These are phyloP conservation scores for Gymnoscopelus microlampas DNA, from an alignment of 2,797 vertebrate genomes.

Conservation along the genomic window DNA sequence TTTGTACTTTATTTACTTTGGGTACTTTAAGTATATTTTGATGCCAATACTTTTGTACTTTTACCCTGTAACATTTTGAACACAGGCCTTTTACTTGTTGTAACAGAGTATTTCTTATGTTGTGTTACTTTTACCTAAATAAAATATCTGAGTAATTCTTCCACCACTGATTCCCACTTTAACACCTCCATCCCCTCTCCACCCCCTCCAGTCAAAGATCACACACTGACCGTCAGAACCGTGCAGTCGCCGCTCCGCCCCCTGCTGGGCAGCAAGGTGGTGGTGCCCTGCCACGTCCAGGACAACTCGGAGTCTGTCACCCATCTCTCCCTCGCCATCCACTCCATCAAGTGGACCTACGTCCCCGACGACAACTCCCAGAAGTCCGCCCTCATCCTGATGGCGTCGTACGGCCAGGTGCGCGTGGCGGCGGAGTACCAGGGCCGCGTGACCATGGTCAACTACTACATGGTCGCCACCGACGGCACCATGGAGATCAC, in stretches of 20 bases:
- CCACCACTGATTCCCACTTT: too few species aligned
- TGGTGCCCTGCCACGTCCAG: conserved; percentile 95
- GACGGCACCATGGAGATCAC: conserved; percentile 91
- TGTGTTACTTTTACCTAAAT: too few species aligned
- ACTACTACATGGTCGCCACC: conserved; percentile 88
- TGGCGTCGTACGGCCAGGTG: conserved; percentile 86
- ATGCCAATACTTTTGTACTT: too few species aligned
- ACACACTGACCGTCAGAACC: conserved; percentile 90
- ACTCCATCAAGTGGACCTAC: conserved; percentile 95
- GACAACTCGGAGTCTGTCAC: conserved; percentile 81
- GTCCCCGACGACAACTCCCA: conserved; percentile 80
- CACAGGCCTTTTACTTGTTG: too few species aligned
- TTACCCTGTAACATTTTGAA: too few species aligned
- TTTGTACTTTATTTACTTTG: too few species aligned
- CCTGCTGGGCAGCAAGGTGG: conserved; percentile 87
- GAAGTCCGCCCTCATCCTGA: conserved; percentile 83
- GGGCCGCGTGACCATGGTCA: conserved; percentile 89
- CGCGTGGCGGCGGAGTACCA: conserved; percentile 85
- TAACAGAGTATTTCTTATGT: too few species aligned
- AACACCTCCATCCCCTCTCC: too few species aligned
- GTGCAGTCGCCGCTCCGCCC: conserved; percentile 83
- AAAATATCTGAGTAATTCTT: too few species aligned
- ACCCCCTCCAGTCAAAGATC: conserved; percentile 80
- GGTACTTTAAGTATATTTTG: too few species aligned
- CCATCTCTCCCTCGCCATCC: conserved; percentile 74